Conservation (phyloP, 2,797 vertebrate species). For the Alfaro cultratus region DNA sequence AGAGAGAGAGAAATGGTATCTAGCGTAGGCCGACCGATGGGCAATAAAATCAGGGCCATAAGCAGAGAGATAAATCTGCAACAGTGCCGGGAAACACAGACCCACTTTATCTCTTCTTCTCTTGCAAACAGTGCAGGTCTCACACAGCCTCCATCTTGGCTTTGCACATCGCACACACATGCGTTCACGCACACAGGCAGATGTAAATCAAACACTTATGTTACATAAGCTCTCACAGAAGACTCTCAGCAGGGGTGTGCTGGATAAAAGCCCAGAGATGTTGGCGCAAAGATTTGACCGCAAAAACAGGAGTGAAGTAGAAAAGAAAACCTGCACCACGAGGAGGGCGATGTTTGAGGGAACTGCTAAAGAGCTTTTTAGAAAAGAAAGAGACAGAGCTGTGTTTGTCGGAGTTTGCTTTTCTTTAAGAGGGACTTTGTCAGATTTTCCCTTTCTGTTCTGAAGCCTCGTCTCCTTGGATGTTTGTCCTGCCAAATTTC, state of each 20-base stretch:
- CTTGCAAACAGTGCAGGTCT: constrained; percentile 47
- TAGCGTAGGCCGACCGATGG: constrained; percentile 54
- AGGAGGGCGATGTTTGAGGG: constrained; percentile 1
- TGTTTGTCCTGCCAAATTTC: constrained; percentile 14
- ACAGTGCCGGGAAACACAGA: constrained; percentile 66
- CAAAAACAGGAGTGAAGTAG: constrained; percentile 14
- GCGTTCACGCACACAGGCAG: background rate
- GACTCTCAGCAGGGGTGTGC: constrained; percentile 18
- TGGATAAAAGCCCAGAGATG: constrained; percentile 26
- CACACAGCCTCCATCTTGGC: constrained; percentile 42
- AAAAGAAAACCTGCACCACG: background rate
- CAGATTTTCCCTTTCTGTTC: constrained; percentile 27
- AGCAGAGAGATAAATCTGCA: constrained; percentile 80
- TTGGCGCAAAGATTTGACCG: constrained; percentile 25
- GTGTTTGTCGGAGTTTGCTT: constrained; percentile 18
- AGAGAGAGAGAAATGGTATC: constrained; percentile 41
- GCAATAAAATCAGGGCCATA: constrained; percentile 72
- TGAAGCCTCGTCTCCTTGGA: constrained; percentile 21
- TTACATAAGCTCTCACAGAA: constrained; percentile 49
- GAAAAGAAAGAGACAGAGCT: background rate
- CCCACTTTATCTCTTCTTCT: constrained; percentile 69
- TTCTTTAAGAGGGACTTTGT: constrained; percentile 37
- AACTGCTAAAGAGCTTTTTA: background rate
- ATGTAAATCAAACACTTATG: constrained; percentile 61
- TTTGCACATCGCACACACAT: constrained; percentile 19